Evolutionary conservation across 2,888 invertebrate genomes (phyloP), one percentile per base, ranked within the genome.

Genomic region (Amaurobius ferox): DNA sequence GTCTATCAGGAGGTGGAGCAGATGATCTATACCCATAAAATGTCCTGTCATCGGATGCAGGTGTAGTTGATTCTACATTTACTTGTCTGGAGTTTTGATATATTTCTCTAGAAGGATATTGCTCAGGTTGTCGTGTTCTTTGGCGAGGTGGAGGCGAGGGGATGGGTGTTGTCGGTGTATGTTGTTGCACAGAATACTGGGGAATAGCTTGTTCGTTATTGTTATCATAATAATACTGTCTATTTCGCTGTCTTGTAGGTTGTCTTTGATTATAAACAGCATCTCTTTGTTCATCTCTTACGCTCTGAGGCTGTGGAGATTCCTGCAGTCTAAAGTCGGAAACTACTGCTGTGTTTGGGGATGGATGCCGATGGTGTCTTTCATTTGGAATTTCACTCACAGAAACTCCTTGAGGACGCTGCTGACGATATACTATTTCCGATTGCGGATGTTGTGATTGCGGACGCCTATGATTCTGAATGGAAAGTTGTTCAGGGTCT

Each of bases 361-460:
- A n/a, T n/a, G n/a, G 32, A 64, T 30, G 11, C 5, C 19, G 30
- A 19, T 30, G 3, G n/a, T n/a, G 32, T 29, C 29, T 30, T 6
- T 64, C 64, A 30, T 30, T 64, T 64, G 64, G n/a, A 64, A 2
- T 30, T 0, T 32, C 30, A 26, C 9, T 28, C 16, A 7, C 26
- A 19, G 64, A 23, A 28, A 44, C 16, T 9, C 48, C 66, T 48
- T 64, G 79, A 16, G 32, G 13, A 32, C 55, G 35, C n/a, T 55
- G 64, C 11, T 72, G 72, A 26, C 61, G 79, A 32, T 72, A 72
- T 5, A 66, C 19, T 39, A 76, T 19, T 26, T 73, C 64, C 9
- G 26, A 2, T 23, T 30, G 29, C 44, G 13, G 39, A 13, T 66
- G 32, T 9, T 64, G 72, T 13, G 66, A 30, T 0, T 16, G 11